Percentiles rank a stretch among this genome's conserved stretches.
Conservation (phyloP, 2,888 invertebrate species). For the Aphodius sticticus region DNA sequence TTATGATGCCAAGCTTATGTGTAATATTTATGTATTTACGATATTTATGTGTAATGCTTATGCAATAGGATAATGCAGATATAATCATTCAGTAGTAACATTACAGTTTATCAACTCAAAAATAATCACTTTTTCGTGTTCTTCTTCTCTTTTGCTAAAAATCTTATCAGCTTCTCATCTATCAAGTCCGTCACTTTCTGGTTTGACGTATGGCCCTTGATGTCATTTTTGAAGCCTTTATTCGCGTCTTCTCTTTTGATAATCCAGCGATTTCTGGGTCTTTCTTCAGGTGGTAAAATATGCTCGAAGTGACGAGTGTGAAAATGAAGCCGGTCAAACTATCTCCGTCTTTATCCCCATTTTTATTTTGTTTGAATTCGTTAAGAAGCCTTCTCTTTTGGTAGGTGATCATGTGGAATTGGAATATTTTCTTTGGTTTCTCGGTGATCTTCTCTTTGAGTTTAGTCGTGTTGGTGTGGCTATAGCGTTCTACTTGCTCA, state of each 20-base stretch:
- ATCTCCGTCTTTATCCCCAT: slow-evolving; percentile 11
- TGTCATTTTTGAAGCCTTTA: slow-evolving; percentile 41
- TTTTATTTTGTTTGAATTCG: neutral
- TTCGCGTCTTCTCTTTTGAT: slow-evolving; percentile 9
- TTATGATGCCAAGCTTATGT: no score
- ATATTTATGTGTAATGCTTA: no score
- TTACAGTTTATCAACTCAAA: no score
- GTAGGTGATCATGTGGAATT: neutral
- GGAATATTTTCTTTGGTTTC: neutral
- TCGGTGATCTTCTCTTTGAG: neutral
- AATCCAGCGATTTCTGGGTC: neutral
- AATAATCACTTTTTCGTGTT: no score
- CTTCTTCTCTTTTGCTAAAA: no score
- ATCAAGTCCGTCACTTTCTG: slow-evolving; percentile 9
- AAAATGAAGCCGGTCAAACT: slow-evolving; percentile 39
- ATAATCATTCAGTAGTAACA: no score
- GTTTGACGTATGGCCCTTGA: slow-evolving; percentile 29
- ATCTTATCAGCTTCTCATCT: no score
- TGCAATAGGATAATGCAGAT: no score
- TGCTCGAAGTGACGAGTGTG: slow-evolving; percentile 36
- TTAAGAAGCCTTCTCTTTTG: slow-evolving; percentile 12
- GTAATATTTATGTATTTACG: no score
- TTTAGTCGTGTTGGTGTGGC: neutral
- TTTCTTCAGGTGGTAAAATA: slow-evolving; percentile 29
- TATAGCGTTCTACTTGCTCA: neutral